These are phyloP conservation scores for Trichopria drosophilae DNA, from an alignment of 2,888 invertebrate genomes.

Conservation along the genomic window DNA sequence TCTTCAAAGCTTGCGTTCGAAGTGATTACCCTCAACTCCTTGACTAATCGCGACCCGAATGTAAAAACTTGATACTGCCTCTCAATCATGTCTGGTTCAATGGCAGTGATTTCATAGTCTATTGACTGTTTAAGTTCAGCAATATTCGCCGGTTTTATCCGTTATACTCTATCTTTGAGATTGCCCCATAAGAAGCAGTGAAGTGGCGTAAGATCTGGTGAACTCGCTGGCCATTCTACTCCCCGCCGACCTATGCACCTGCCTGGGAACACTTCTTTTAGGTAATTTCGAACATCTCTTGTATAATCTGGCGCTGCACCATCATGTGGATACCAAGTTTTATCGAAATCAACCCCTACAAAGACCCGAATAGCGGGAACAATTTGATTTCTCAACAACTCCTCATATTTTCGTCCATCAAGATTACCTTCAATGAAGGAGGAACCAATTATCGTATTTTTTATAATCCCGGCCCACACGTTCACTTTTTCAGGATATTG, in stretches of 20 bases:
- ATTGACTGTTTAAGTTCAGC: conserved; percentile 7
- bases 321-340: conserved; percentile 1
- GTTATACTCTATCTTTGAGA: conserved; percentile 16
- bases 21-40: conserved; percentile 1
- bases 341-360: neutral
- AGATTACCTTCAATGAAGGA: no score
- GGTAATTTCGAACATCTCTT: conserved; percentile 1
- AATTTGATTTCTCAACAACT: conserved; percentile 8
- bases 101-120: conserved; percentile 3
- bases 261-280: neutral
- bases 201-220: conserved; percentile 16
- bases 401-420: no score
- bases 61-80: conserved; percentile 7
- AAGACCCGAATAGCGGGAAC: neutral
- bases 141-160: conserved; percentile 7
- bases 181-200: conserved; percentile 19
- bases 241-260: conserved; percentile 15
- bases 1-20: no score
- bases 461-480: no score
- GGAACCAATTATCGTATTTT: no score
- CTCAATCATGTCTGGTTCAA: conserved; percentile 6
- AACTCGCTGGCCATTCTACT: conserved; percentile 5
- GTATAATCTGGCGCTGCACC: conserved; percentile 10
- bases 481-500: no score
- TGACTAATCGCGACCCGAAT: conserved; percentile 2